Base-by-base conservation (phyloP, 64 coral and sea anemone species). In the Trachythela sp. region DNA sequence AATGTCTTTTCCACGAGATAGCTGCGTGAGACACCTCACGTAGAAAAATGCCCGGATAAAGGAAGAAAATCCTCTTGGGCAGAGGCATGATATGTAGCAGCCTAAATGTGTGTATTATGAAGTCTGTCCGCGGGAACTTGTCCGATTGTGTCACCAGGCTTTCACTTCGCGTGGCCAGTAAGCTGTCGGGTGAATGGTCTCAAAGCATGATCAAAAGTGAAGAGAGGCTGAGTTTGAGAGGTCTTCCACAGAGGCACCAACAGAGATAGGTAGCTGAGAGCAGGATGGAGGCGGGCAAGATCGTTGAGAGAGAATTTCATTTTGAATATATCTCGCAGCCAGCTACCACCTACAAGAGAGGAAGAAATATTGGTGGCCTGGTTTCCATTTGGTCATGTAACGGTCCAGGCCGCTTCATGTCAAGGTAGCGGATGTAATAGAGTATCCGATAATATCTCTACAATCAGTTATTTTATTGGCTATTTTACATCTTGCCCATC, bases 1-100 rank as follows among this genome's bases (percentile, higher is more conserved):
- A 94, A 95, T 84, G 96, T 94, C 58, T 99, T 99, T 72, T 99
- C 96, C 68, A 99, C 94, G 38, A 99, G n/a, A 87, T 39, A 99
- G 83, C 83, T 99, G 96, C 48, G 94, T 99, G 40, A 99, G n/a
- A n/a, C n/a, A 99, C 13, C 96, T 88, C 52, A n/a, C 93, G 83
- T 45, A 99, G 92, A 99, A 86, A 99, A 99, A 70, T 94, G 89
- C 6, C 96, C 96, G 91, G 93, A 95, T 9, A 99, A 91, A 38
- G 96, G 96, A n/a, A n/a, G n/a, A n/a, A n/a, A 1, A 91, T 99
- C 54, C 94, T 90, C 89, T 91, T 94, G 20, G 96, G 96, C 22
- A 99, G 75, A 33, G n/a, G 89, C 88, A 49, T 94, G n/a, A n/a
- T 85, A 75, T 99, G 96, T 11, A 99, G 87, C 45, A 99, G 88